Evolutionary conservation across 2,113 vertebrate genomes (phyloP), one percentile per base, ranked within the genome.

Genomic region (Hippocampus barbouri): DNA sequence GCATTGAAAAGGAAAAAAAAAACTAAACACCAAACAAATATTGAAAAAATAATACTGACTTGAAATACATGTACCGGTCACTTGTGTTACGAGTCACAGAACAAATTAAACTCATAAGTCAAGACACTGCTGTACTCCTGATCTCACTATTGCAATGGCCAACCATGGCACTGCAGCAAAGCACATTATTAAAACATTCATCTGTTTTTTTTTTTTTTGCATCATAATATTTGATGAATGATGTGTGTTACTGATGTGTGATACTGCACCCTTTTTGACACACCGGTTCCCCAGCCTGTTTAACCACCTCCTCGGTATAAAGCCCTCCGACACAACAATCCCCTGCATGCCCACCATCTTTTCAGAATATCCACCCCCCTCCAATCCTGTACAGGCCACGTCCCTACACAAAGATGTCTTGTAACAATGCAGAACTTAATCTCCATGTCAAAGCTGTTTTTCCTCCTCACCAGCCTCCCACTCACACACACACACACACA

Each of bases 371-470:
- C n/a, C 34, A 5, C 34, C 34, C 34, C 34, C 34, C 34, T 6
- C 34, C 34, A 38, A 38, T 38, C 34, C 8, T 11, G 54, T 11
- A 23, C 54, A 57, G 54, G 54, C 54, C 23, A 25, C 8, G 92
- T 93, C 95, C 94, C 94, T 93, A 93, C 93, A 94, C 95, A 95
- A 98, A 95, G 96, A 96, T 96, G 95, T 97, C 95, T 96, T 95
- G 93, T 94, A 95, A 98, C 95, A 97, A 96, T 96, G 91, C 94
- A 87, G 86, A 91, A 94, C 91, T 94, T 98, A 97, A 98, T 98
- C 96, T 98, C 95, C 92, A 95, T 96, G 95, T 97, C 96, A 97
- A 97, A 97, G 95, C 95, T 91, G 94, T 96, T 97, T 97, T 96
- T 94, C 96, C 95, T 92, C 96, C 95, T 93, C 94, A 92, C 92